A percentile compares a stretch with the other conserved stretches of the same genome.
phyloP scores from a whole-genome alignment of 1,140 invertebrate genomes.

The Apis cerana region DNA sequence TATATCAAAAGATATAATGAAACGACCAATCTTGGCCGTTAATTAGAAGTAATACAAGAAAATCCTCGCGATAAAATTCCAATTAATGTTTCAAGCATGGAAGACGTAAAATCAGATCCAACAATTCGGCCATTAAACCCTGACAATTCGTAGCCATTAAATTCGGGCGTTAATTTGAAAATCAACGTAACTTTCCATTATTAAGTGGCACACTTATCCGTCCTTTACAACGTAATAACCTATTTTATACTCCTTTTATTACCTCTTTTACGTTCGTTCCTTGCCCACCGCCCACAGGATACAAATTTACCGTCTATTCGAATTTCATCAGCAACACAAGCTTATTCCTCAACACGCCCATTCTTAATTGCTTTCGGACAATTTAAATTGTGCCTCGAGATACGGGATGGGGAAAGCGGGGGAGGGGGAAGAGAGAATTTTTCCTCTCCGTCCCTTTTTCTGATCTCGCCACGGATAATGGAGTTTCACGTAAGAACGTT shows the following conservation, averaged over 20 bases:
- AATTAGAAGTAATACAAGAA: no score
- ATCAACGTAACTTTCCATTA: background rate
- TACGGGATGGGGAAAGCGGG: background rate
- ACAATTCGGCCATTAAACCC: no score
- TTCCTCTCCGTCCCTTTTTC: background rate
- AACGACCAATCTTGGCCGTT: no score
- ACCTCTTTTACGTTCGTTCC: background rate
- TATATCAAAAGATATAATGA: no score
- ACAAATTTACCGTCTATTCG: background rate
- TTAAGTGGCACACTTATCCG: background rate
- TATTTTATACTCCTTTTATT: background rate
- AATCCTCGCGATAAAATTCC: no score
- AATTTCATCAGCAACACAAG: background rate
- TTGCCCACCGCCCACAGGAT: no score
- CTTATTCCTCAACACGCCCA: background rate
- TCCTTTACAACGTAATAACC: background rate
- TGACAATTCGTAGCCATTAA: background rate
- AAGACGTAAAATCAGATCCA: no score
- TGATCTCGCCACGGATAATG: constrained; percentile 17
- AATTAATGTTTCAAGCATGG: no score
- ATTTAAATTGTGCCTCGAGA: background rate
- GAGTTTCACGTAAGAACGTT: constrained; percentile 27
- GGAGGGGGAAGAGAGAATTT: background rate
- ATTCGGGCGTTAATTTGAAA: background rate
- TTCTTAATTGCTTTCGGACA: constrained; percentile 2